phyloP scores from a whole-genome alignment of 2,888 invertebrate species.

The Drosophila mimetica region DNA sequence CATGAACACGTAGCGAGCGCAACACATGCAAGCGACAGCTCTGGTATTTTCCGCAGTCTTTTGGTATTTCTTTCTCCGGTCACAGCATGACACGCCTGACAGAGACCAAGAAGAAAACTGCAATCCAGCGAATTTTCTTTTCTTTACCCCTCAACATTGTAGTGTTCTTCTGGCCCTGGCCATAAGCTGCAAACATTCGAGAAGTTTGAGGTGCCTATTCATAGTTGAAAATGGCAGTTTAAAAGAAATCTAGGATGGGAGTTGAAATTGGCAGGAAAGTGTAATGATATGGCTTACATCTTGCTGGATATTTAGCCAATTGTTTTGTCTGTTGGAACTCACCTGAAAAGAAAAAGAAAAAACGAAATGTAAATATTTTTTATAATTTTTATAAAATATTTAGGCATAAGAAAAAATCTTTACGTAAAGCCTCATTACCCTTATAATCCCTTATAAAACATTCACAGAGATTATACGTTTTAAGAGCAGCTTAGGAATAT shows the following conservation, averaged over 20 bases:
- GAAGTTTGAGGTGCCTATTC: constrained; percentile 55
- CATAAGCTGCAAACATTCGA: constrained; percentile 33
- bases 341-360: constrained; percentile 54
- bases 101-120: constrained; percentile 35
- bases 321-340: constrained; percentile 46
- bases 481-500: too few species aligned
- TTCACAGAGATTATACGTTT: too few species aligned
- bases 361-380: constrained; percentile 8
- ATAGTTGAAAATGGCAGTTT: constrained; percentile 59
- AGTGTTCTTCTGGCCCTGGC: constrained; percentile 18
- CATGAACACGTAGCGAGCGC: constrained; percentile 73
- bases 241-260: constrained; percentile 59
- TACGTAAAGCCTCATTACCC: too few species aligned
- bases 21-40: constrained; percentile 66
- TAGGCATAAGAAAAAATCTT: too few species aligned
- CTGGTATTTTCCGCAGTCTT: constrained; percentile 33
- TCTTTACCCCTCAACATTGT: constrained; percentile 48
- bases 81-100: constrained; percentile 50
- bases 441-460: too few species aligned
- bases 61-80: constrained; percentile 29
- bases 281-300: constrained; percentile 33
- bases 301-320: constrained; percentile 14
- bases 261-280: constrained; percentile 55
- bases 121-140: constrained; percentile 36
- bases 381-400: too few species aligned